phyloP scores from a whole-genome alignment of 1,140 invertebrate species.

The Protaetia brevitarsis region DNA sequence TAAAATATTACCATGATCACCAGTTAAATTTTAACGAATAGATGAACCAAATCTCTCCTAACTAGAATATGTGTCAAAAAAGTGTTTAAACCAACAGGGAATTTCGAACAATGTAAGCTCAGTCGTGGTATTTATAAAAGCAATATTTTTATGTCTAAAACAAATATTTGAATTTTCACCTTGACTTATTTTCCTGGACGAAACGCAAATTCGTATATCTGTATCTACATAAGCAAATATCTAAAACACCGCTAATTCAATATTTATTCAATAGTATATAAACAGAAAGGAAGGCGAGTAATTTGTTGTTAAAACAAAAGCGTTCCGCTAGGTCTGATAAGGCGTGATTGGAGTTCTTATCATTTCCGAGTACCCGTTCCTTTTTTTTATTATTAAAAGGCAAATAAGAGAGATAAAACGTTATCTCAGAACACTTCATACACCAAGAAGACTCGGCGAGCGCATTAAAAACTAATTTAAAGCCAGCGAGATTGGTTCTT shows the following conservation, averaged over 20 bases:
- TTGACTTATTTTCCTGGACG: slow-evolving; percentile 2
- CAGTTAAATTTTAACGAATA: too few species aligned
- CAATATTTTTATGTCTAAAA: too few species aligned
- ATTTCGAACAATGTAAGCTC: too few species aligned
- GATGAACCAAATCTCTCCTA: too few species aligned
- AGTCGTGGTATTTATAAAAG: too few species aligned
- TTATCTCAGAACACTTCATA: background rate
- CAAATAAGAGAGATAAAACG: background rate
- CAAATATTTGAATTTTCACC: too few species aligned
- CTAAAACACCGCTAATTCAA: slow-evolving; percentile 12
- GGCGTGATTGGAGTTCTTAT: background rate
- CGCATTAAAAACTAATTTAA: background rate
- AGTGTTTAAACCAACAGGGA: too few species aligned
- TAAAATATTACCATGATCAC: too few species aligned
- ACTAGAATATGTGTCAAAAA: too few species aligned
- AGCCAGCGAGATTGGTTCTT: background rate
- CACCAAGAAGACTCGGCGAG: background rate
- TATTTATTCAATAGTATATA: background rate
- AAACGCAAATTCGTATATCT: background rate
- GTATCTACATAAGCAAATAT: background rate
- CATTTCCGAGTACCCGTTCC: background rate
- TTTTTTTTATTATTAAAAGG: background rate
- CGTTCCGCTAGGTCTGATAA: too few species aligned
- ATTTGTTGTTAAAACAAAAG: background rate
- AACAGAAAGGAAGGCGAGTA: background rate